Percentiles rank a stretch among this genome's conserved stretches.
These are phyloP conservation scores for Clepsis dumicolana DNA, from an alignment of 2,888 invertebrate genomes.

Conservation along the genomic window DNA sequence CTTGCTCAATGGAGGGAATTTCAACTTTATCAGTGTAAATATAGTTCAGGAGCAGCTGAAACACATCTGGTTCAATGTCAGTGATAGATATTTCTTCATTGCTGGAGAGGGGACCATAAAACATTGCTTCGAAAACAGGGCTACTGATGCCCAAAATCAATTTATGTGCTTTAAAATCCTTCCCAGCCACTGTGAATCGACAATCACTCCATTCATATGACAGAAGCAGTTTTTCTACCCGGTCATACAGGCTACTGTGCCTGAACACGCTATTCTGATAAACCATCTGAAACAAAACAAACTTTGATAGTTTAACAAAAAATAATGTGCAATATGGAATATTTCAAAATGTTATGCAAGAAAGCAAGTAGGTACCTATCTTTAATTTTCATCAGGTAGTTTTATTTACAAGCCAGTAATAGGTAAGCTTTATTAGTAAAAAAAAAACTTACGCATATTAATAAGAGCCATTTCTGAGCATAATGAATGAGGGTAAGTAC, in stretches of 20 bases:
- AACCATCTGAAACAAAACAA: conserved; percentile 73
- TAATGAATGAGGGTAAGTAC: conserved; percentile 24
- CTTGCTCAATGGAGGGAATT: conserved; percentile 84
- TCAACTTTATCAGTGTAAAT: conserved; percentile 87
- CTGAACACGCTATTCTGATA: conserved; percentile 62
- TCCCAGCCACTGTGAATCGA: conserved; percentile 82
- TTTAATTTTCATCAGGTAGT: too few relatives aligned
- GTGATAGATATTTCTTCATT: conserved; percentile 80
- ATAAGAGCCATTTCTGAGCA: conserved; percentile 13
- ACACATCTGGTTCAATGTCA: conserved; percentile 87
- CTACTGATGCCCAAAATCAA: conserved; percentile 88
- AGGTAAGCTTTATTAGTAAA: background rate
- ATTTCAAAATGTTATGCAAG: too few relatives aligned
- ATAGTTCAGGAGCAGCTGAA: conserved; percentile 87
- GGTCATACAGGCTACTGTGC: conserved; percentile 74
- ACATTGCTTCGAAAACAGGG: conserved; percentile 90
- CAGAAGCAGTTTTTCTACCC: conserved; percentile 77
- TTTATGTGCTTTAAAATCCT: conserved; percentile 86
- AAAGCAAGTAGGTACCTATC: background rate
- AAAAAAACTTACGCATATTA: conserved; percentile 9
- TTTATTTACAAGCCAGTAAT: conserved; percentile 1
- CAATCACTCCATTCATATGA: conserved; percentile 87
- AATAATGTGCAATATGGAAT: background rate
- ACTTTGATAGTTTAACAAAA: conserved; percentile 19
- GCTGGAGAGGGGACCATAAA: conserved; percentile 87